A percentile compares a stretch with the other conserved stretches of the same genome.
Evolutionary conservation across 2,888 invertebrate species (phyloP).

Genomic region (Nemotelus pantherinus): DNA sequence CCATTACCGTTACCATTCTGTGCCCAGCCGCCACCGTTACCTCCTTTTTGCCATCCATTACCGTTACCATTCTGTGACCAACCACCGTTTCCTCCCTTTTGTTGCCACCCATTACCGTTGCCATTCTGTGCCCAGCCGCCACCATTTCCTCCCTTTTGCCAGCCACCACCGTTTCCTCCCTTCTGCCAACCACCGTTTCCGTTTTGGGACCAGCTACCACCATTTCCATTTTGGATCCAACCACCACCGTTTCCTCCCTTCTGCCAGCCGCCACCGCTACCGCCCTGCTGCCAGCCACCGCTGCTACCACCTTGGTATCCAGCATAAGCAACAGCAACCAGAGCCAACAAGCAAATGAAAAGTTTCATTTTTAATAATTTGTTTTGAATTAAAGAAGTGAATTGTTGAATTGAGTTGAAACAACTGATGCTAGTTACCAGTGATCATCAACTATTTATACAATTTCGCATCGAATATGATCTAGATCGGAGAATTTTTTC

Average conservation of each 20-base stretch:
- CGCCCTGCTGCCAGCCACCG: too few species aligned
- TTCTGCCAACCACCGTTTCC: neutral
- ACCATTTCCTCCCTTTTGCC: conserved; percentile 14
- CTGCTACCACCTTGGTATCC: too few species aligned
- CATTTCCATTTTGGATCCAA: neutral
- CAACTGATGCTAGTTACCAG: neutral
- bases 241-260: neutral
- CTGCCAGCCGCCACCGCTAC: neutral
- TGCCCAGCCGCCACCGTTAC: neutral
- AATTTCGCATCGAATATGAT: too few species aligned
- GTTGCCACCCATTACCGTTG: neutral
- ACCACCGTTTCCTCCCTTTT: neutral
- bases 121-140: conserved; percentile 38
- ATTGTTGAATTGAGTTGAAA: neutral
- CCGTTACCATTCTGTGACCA: too few species aligned
- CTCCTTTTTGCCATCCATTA: neutral
- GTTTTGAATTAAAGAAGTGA: neutral
- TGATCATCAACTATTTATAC: neutral
- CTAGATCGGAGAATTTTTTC: too few species aligned
- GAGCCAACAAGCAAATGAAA: neutral
- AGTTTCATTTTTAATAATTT: neutral
- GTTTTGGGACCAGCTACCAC: neutral
- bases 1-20: neutral
- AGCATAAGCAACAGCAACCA: too few species aligned
- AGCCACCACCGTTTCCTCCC: conserved; percentile 5